These are phyloP conservation scores for Rhagologus leucostigma DNA, from an alignment of 2,113 vertebrate species.

Conservation along the genomic window DNA sequence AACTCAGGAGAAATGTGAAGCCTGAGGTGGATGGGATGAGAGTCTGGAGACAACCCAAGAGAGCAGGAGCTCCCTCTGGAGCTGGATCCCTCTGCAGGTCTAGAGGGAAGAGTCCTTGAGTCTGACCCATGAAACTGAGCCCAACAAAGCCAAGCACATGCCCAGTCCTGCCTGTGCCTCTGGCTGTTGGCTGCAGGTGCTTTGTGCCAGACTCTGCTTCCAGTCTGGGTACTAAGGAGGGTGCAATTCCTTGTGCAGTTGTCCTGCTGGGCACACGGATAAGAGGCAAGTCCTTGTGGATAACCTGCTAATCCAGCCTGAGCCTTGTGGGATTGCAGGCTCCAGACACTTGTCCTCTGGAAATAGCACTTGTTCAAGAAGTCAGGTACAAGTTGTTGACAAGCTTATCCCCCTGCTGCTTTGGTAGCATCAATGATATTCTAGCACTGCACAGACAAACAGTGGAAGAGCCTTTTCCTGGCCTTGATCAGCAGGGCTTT, in stretches of 20 bases:
- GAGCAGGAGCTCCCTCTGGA: background rate
- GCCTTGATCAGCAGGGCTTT: background rate
- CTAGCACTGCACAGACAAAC: background rate
- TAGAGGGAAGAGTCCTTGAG: background rate
- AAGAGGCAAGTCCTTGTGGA: background rate
- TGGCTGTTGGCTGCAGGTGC: background rate
- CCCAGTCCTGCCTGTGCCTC: background rate
- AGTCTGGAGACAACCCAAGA: background rate
- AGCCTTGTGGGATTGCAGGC: background rate
- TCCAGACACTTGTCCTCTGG: background rate
- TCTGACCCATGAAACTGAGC: background rate
- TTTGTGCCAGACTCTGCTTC: background rate
- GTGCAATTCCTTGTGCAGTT: background rate
- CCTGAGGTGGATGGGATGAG: background rate
- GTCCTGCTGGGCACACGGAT: background rate
- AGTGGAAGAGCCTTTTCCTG: background rate
- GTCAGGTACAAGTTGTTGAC: background rate
- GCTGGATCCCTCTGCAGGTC: background rate
- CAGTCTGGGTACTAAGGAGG: background rate
- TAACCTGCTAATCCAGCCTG: background rate
- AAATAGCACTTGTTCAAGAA: background rate
- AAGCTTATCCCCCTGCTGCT: background rate
- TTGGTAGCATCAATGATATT: background rate
- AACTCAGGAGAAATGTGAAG: background rate
- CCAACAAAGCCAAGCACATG: background rate